Evolutionary conservation across 2,888 invertebrate genomes (phyloP), one percentile per base, ranked within the genome.

Genomic region (Strigamia transsilvanica): DNA sequence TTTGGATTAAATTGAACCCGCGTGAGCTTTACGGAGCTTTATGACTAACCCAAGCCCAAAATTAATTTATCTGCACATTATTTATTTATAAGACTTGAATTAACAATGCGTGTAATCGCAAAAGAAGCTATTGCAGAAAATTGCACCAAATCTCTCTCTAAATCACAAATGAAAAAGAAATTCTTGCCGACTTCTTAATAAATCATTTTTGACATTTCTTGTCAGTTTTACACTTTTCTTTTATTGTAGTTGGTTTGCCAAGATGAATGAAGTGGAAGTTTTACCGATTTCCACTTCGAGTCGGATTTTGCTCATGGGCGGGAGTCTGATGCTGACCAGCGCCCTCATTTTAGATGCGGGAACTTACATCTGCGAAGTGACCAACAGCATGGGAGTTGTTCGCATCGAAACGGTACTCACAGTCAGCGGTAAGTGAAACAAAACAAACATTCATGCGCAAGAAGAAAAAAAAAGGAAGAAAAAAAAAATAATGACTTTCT

Each of bases 351-450:
- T 66, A 32, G 88, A 88, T 84, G 86, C 86, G 32, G 88, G 88
- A 15, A 84, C 84, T 21, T 89, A 88, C 83, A 83, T 84, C n/a
- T 89, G 89, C 83, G 86, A 86, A 34, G 88, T 87, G 0, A 86
- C 85, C 41, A 89, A 89, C 83, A 84, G 85, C 7, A 85, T 87
- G 79, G 88, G 88, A 0, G 84, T 84, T 61, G 86, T 85, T 1
- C 84, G 85, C 4, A 85, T 85, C 1, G 85, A 85, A 18, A 86
- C 87, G 6, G 83, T 85, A 15, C 85, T 88, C 2, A 86, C 84
- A 27, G 87, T 88, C 2, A 86, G 85, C 83, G 87, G 88, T 88
- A 86, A 84, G 46, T 80, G n/a, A 23, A 18, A 13, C n/a, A 15
- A 32, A 13, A 15, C 13, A 13, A 21, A 13, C 77, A 6, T 77